These are phyloP conservation scores for Nothoprocta pentlandii DNA, from an alignment of 2,113 vertebrate genomes.

Conservation along the genomic window DNA sequence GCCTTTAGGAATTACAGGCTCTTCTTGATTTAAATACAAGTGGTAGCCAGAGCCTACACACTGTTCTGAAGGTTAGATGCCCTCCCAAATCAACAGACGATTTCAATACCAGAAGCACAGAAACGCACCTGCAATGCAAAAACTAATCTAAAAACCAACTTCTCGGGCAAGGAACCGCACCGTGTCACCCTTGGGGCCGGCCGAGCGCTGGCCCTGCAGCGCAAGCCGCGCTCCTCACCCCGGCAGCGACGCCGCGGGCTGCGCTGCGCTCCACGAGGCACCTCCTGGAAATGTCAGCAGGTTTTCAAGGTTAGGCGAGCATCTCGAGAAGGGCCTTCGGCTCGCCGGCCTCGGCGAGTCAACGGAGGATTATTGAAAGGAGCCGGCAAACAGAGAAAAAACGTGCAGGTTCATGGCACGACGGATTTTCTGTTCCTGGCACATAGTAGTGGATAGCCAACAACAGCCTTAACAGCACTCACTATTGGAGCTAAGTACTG, in stretches of 20 bases:
- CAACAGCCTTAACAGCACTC: constrained; percentile 71
- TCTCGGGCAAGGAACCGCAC: not conserved
- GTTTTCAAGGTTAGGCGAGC: constrained; percentile 78
- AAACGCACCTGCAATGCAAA: not conserved
- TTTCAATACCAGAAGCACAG: not conserved
- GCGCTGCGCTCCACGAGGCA: not conserved
- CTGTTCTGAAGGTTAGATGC: not conserved
- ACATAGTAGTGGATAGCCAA: constrained; percentile 51
- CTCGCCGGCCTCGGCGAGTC: constrained; percentile 53
- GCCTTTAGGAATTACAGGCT: not conserved
- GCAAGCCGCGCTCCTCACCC: not conserved
- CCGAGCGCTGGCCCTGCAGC: accelerated
- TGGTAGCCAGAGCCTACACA: accelerated
- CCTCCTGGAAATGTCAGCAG: constrained; percentile 65
- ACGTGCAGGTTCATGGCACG: constrained; percentile 44
- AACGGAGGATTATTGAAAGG: constrained; percentile 73
- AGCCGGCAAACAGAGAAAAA: constrained; percentile 71
- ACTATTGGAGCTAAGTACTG: constrained; percentile 71
- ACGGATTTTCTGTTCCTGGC: constrained; percentile 60
- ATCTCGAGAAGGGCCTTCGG: constrained; percentile 67
- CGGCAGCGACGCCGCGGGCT: too few relatives aligned
- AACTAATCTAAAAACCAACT: accelerated
- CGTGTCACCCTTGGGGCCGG: accelerated
- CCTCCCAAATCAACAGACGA: not conserved
- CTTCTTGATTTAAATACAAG: not conserved